Base-by-base conservation (phyloP, 2,888 invertebrate genomes). In the Seira sanloemensis region DNA sequence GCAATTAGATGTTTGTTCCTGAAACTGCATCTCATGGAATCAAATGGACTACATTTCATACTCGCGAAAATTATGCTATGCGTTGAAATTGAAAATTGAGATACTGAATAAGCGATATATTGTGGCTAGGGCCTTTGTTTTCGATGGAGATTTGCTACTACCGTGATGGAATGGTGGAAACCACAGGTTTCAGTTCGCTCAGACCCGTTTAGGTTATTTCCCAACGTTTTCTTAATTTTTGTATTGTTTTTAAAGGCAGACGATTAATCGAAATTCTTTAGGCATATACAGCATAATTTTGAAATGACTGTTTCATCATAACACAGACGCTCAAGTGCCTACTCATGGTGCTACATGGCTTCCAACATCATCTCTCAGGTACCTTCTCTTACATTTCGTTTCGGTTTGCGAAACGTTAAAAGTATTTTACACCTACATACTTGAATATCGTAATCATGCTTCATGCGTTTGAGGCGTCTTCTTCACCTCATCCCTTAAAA, bases 351-450 rank as follows among this genome's bases (percentile, higher is more conserved):
- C 12, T 37, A 7, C 37, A 37, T 37, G 37, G 37, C 12, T 37
- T 37, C 5, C 4, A 7, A 12, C 37, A 37, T 7, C 37, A 12
- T 12, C 12, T 37, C 4, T 37, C 12, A 12, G 37, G 12, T 12
- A 12, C 37, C 12, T 4, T 37, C 12, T 12, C 24, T n/a, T 26
- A 26, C 4, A 66, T 77, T 77, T 77, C 77, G 77, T 19, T 58
- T 77, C 68, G 77, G 77, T 77, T 77, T 69, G 18, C 54, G 25
- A n/a, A 25, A 58, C 66, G n/a, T n/a, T n/a, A n/a, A n/a, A n/a
- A n/a, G n/a, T n/a, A n/a, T n/a, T 18, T 23, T 25, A 74, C 62
- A 72, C 21, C 54, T 72, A n/a, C n/a, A n/a, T n/a, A n/a, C n/a
- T n/a, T n/a, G n/a, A n/a, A n/a, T n/a, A n/a, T n/a, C n/a, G n/a